phyloP scores from a whole-genome alignment of 2,888 invertebrate species.

The Meta bourneti region DNA sequence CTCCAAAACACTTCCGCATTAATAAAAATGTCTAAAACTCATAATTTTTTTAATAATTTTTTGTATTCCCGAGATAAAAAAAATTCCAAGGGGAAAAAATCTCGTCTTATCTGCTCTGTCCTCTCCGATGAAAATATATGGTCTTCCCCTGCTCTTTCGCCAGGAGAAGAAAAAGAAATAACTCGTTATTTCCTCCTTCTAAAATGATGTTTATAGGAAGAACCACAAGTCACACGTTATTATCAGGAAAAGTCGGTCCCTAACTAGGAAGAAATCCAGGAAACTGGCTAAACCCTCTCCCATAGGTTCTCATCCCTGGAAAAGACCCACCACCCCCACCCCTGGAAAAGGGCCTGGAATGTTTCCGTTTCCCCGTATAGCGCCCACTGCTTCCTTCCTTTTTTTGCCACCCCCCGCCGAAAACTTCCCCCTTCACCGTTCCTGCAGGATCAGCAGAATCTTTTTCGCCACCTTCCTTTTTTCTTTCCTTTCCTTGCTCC shows the following conservation, averaged over 20 bases:
- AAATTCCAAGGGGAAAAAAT: not conserved
- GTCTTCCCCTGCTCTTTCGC: conserved; percentile 23
- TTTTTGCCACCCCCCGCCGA: conserved; percentile 31
- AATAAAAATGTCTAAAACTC: not conserved
- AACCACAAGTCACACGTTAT: conserved; percentile 64
- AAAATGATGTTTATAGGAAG: conserved; percentile 52
- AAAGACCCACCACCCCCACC: conserved; percentile 6
- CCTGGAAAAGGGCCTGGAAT: conserved; percentile 53
- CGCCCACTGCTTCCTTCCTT: conserved; percentile 70
- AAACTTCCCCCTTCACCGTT: conserved; percentile 36
- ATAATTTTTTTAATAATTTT: not conserved
- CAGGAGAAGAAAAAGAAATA: conserved; percentile 14
- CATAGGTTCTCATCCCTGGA: conserved; percentile 52
- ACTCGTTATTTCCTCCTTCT: conserved; percentile 40
- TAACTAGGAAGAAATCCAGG: conserved; percentile 69
- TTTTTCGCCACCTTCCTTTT: conserved; percentile 60
- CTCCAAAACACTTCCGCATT: not conserved
- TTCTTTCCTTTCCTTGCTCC: conserved; percentile 23
- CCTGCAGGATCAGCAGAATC: conserved; percentile 70
- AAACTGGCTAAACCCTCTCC: conserved; percentile 51
- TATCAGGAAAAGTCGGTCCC: conserved; percentile 61
- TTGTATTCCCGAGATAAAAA: not conserved
- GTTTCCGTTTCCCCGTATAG: conserved; percentile 63
- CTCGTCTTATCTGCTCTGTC: conserved; percentile 29
- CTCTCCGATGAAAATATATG: conserved; percentile 42